Base-by-base conservation (phyloP, 1,140 invertebrate genomes). In the Contarinia nasturtii region DNA sequence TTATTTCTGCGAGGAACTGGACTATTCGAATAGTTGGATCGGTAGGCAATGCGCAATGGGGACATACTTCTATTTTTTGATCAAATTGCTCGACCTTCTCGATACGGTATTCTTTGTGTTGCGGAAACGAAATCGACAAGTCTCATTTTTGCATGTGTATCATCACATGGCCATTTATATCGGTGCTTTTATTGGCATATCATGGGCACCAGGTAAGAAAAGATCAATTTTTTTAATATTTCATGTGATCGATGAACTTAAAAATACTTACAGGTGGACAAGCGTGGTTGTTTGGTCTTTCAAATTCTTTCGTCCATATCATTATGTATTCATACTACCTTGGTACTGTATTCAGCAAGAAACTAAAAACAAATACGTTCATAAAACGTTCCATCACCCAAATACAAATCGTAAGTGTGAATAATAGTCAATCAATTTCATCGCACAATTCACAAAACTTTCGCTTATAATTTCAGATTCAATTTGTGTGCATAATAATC, bases 91-190 rank as follows among this genome's bases (percentile, higher is more conserved):
- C 1, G 46, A 47, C 5, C 41, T 47, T 15, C 12, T 12, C 18
- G 46, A 47, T 14, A 47, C 46, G 12, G 21, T 47, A n/a, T 47
- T 47, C 38, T 47, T 47, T 21, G 34, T 47, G 5, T n/a, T 47
- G 15, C 20, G 40, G 11, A 47, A 47, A 42, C 38, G 40, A 20
- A 27, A 22, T 2, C 15, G 37, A 21, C 46, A 47, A 47, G 11
- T 47, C 2, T 27, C 37, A 7, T 47, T 47, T 36, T 37, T 47
- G 2, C 46, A 47, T 19, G 37, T 47, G 7, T 47, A 47, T 42
- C 46, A 47, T 47, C 46, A 47, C 20, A 15, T 38, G n/a, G 17
- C 40, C 3, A 20, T 47, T 8, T 46, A 37, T 10, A 7, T 40
- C 5, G 17, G 20, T 11, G 10, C 15, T 3, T 46, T 20, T 15